phyloP scores from a whole-genome alignment of 2,113 vertebrate genomes.

The Phyllopteryx taeniolatus region DNA sequence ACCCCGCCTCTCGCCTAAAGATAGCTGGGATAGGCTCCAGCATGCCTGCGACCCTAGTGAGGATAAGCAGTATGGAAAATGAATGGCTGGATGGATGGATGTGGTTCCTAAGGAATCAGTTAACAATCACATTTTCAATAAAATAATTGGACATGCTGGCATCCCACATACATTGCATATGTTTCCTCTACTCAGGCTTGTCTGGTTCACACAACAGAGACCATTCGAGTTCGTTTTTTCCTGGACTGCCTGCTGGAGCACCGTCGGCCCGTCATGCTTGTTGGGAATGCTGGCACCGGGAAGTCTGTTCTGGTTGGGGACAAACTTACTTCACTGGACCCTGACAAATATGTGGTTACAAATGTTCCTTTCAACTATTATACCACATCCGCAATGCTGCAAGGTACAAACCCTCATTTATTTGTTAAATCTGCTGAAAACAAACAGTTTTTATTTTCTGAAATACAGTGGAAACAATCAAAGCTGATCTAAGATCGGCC shows the following conservation, averaged over 20 bases:
- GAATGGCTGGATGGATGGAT: no score
- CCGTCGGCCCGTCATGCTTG: conserved; percentile 83
- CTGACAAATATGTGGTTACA: conserved; percentile 79
- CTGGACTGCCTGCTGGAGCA: conserved; percentile 79
- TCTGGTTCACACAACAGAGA: conserved; percentile 87
- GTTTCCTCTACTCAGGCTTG: conserved; percentile 75
- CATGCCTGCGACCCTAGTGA: no score
- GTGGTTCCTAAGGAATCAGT: no score
- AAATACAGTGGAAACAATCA: no score
- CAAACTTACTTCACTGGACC: conserved; percentile 79
- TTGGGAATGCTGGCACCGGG: conserved; percentile 84
- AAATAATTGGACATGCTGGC: no score
- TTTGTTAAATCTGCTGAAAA: background rate
- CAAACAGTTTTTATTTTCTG: no score
- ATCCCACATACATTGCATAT: background rate
- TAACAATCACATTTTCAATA: no score
- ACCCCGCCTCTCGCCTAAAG: no score
- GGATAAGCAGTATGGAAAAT: no score
- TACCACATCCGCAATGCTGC: conserved; percentile 92
- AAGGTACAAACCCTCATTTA: conserved; percentile 73
- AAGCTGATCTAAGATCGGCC: no score
- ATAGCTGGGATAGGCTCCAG: no score
- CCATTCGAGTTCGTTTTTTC: conserved; percentile 84
- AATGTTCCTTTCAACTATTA: conserved; percentile 94
- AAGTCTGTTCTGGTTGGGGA: conserved; percentile 87